Evolutionary conservation across 2,888 invertebrate species (phyloP), one percentile per base, ranked within the genome.

Genomic region (Ashinkailepas kermadecensis): DNA sequence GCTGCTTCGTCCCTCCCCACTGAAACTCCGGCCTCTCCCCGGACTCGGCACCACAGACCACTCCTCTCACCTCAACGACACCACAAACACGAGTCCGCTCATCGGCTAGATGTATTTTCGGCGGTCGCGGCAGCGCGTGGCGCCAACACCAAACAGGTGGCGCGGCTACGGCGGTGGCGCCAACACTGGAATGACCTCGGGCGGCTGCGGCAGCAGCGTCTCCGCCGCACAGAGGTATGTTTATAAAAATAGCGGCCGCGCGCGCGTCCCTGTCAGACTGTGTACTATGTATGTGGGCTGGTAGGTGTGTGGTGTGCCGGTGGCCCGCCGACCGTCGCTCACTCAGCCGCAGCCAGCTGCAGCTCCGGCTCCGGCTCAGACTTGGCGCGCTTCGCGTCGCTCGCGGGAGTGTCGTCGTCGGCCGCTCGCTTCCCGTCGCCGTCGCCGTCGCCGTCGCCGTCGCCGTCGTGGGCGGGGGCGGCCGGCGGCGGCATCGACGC

Each of bases 401-500:
- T 23, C 4, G 65, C 67, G 67, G 11, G 4, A 2, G 10, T 25
- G 23, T 23, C 67, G 13, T 2, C 67, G 25, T 67, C 67, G 25
- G 67, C 67, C 0, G 67, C 10, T 1, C 67, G 67, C 25, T 67
- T 67, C 67, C 12, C n/a, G 10, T 23, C 67, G 12, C 12, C 4
- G 25, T 8, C 25, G 23, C 11, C 67, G 67, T 23, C 67, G 67
- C 54, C 54, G 21, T 7, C 8, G 9, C 15, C 15, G 21, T 56
- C 25, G 11, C 7, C 10, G 39, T 21, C 21, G 74, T 18, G 10
- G 74, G 74, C 56, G 39, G 54, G 54, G 18, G 12, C 74, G 54
- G 74, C 54, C 54, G 74, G 74, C 10, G 74, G 74, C 56, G 74
- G 74, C 74, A 74, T 74, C 74, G 74, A 74, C 15, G 21, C 74